Percentiles rank a stretch among this genome's conserved stretches.
Evolutionary conservation across 2,888 invertebrate species (phyloP).

Genomic region (Acanthosepion pharaonis): DNA sequence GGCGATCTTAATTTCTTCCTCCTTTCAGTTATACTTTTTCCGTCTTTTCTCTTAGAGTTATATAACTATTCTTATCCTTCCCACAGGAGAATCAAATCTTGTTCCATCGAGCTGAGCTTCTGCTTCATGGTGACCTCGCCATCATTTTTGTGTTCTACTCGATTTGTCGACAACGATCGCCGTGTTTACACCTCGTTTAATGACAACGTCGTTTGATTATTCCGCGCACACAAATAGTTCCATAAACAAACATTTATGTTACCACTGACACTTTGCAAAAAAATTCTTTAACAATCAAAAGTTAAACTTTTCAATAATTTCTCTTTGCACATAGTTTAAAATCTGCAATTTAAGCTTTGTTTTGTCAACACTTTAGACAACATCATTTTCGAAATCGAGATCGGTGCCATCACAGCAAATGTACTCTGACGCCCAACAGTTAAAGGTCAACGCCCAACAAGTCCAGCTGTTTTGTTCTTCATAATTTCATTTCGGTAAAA

Average conservation of each 20-base stretch:
- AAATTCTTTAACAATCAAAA: neutral
- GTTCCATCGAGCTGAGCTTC: conserved; percentile 37
- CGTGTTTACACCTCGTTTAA: neutral
- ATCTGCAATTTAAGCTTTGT: neutral
- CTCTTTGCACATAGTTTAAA: neutral
- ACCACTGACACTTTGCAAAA: neutral
- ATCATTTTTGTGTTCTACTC: conserved; percentile 39
- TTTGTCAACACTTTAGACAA: neutral
- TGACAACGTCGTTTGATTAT: neutral
- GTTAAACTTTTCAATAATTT: neutral
- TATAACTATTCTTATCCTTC: conserved; percentile 36
- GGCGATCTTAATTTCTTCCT: neutral
- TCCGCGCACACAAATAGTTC: neutral
- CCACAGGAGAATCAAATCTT: conserved; percentile 42
- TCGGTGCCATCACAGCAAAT: neutral
- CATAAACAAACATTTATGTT: neutral
- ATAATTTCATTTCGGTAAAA: neutral
- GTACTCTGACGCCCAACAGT: neutral
- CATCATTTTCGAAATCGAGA: neutral
- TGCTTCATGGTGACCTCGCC: conserved; percentile 44
- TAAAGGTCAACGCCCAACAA: conserved; percentile 33
- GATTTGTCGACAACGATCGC: conserved; percentile 39
- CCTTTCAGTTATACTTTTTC: neutral
- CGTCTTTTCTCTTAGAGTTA: neutral
- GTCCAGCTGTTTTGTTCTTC: neutral